Evolutionary conservation across 2,888 invertebrate genomes (phyloP).

Genomic region (Orchesellides sinensis): DNA sequence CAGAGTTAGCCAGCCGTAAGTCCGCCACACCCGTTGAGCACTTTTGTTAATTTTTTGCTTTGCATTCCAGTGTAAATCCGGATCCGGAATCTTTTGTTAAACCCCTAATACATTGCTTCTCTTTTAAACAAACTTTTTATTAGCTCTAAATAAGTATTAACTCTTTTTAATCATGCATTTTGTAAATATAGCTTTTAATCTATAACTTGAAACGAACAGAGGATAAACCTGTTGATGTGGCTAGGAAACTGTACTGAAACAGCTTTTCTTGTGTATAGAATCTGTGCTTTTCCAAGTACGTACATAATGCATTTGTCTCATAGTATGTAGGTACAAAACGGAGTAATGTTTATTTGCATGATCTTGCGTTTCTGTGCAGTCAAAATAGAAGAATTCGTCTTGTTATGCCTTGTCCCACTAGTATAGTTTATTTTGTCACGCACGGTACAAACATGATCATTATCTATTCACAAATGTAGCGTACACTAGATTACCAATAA

Average conservation of each 20-base stretch:
- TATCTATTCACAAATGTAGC: constrained; percentile 8
- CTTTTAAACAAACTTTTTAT: constrained; percentile 10
- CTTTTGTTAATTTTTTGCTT: constrained; percentile 8
- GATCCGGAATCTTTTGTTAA: constrained; percentile 36
- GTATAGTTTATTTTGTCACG: constrained; percentile 57
- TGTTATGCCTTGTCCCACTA: constrained; percentile 53
- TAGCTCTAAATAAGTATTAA: constrained; percentile 8
- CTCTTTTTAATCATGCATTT: constrained; percentile 23
- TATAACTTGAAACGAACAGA: constrained; percentile 17
- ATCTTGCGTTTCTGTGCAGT: background rate
- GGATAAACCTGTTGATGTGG: constrained; percentile 44
- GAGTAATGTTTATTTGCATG: background rate
- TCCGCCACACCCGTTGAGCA: constrained; percentile 49
- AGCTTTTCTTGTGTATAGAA: constrained; percentile 3
- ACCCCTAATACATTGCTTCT: background rate
- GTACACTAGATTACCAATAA: too few relatives aligned
- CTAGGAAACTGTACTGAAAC: constrained; percentile 6
- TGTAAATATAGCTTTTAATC: constrained; percentile 41
- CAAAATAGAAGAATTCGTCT: constrained; percentile 27
- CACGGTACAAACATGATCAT: constrained; percentile 30
- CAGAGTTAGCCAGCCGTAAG: background rate
- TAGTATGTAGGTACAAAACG: background rate
- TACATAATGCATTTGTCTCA: background rate
- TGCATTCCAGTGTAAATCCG: constrained; percentile 43
- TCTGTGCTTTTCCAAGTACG: background rate